Evolutionary conservation across 1,140 invertebrate genomes (phyloP).

Genomic region (Aphelenchoides besseyi): DNA sequence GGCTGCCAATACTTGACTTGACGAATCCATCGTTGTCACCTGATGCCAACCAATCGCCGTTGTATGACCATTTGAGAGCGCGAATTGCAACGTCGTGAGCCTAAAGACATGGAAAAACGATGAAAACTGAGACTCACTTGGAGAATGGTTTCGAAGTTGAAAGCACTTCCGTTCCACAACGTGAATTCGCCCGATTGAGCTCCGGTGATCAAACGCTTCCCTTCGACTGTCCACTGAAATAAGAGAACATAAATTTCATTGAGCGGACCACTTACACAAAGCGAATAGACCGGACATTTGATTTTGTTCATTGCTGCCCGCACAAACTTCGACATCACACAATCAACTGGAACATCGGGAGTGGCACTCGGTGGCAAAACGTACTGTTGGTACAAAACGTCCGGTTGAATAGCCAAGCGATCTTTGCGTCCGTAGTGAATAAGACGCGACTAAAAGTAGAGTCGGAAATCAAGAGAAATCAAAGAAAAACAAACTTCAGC

Average conservation of each 20-base stretch:
- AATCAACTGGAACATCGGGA: conserved; percentile 88
- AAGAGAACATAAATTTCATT: background rate
- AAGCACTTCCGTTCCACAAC: conserved; percentile 97
- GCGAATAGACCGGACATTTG: conserved; percentile 95
- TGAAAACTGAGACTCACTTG: conserved; percentile 71
- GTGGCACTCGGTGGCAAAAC: conserved; percentile 54
- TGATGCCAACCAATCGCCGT: conserved; percentile 98
- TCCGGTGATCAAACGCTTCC: conserved; percentile 89
- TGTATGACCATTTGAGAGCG: conserved; percentile 98
- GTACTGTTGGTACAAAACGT: conserved; percentile 44
- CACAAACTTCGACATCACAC: conserved; percentile 89
- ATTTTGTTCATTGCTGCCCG: conserved; percentile 99
- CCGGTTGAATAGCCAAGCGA: conserved; percentile 41
- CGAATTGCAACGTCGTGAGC: conserved; percentile 95
- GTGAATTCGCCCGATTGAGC: conserved; percentile 99
- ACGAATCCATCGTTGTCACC: conserved; percentile 96
- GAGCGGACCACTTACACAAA: conserved; percentile 70
- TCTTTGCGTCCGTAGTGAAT: conserved; percentile 38
- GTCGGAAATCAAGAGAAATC: background rate
- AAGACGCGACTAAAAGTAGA: conserved; percentile 29
- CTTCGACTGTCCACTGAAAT: conserved; percentile 90
- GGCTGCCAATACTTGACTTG: conserved; percentile 99
- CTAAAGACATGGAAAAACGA: conserved; percentile 65
- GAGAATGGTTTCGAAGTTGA: conserved; percentile 99
- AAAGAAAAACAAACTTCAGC: background rate